phyloP scores from a whole-genome alignment of 2,113 vertebrate species.

The Cathartes aura region DNA sequence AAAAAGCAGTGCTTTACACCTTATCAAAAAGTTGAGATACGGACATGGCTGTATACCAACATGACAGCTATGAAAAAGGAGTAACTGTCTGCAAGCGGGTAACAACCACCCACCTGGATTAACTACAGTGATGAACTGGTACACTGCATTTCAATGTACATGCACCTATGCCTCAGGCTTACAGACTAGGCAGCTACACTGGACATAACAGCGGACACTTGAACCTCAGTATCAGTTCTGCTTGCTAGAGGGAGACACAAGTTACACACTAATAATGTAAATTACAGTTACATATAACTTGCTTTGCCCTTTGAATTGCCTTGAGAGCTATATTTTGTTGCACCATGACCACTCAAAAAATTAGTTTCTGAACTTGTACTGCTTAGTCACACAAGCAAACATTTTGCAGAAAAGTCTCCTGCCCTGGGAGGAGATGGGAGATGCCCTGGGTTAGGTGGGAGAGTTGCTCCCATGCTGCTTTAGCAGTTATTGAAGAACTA shows the following conservation, averaged over 20 bases:
- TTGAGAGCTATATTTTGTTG: background rate
- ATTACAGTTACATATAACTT: background rate
- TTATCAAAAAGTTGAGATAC: background rate
- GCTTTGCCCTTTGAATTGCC: background rate
- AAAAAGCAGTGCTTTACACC: background rate
- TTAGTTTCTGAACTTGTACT: background rate
- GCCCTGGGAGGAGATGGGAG: too few relatives aligned
- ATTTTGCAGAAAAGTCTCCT: background rate
- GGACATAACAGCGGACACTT: accelerated
- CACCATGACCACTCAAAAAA: background rate
- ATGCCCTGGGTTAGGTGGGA: background rate
- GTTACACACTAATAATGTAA: background rate
- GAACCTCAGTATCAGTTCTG: background rate
- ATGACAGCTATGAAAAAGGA: background rate
- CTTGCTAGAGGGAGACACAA: background rate
- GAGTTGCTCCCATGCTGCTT: background rate
- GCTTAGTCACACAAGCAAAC: background rate
- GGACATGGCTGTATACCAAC: background rate
- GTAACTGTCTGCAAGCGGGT: background rate
- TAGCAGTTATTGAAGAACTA: background rate
- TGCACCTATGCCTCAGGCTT: background rate
- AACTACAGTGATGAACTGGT: background rate
- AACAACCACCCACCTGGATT: background rate
- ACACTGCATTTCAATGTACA: background rate
- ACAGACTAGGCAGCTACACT: accelerated